Evolutionary conservation across 1,140 invertebrate species (phyloP).

Genomic region (Diorhabda elongata): DNA sequence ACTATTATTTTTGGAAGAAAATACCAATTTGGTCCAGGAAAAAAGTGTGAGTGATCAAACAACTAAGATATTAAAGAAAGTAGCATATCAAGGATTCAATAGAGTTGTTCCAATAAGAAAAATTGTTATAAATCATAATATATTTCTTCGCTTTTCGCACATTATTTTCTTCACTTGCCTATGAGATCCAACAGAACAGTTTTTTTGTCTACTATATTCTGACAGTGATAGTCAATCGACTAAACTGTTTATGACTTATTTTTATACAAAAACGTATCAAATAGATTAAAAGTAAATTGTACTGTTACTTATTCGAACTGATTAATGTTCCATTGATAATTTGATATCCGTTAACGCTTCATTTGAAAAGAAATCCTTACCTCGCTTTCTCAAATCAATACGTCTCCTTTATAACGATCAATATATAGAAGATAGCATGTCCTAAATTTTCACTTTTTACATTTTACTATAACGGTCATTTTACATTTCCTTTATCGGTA

Average conservation of each 20-base stretch:
- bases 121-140: background rate
- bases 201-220: no score
- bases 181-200: no score
- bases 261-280: no score
- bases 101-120: background rate
- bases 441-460: background rate
- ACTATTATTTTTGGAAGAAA: no score
- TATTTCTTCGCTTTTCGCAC: no score
- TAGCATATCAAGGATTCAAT: no score
- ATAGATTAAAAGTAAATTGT: background rate
- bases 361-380: slow-evolving; percentile 5
- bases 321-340: slow-evolving; percentile 4
- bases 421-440: background rate
- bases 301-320: slow-evolving; percentile 1
- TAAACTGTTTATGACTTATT: no score
- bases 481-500: background rate
- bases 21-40: no score
- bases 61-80: no score
- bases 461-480: background rate
- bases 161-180: no score
- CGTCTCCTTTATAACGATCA: background rate
- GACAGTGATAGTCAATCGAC: no score
- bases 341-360: slow-evolving; percentile 8
- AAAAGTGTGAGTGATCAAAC: no score
- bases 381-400: slow-evolving; percentile 1